Base-by-base conservation (phyloP, 1,140 invertebrate genomes). In the Calliphora vicina region DNA sequence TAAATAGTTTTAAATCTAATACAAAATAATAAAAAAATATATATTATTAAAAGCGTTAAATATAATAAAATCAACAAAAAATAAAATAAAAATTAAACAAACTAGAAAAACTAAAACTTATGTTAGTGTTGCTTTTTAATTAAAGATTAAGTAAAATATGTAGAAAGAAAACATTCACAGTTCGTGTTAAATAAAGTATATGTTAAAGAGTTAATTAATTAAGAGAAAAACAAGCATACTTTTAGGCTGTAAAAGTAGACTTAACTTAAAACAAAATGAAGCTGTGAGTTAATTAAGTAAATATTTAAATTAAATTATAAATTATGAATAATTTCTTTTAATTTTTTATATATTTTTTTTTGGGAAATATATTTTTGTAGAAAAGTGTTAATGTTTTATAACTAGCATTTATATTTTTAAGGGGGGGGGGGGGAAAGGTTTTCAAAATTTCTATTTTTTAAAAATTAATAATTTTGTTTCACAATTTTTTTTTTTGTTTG, bases 101-200 rank as follows among this genome's bases (percentile, higher is more conserved):
- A 26, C 8, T 25, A 10, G 27, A 76, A 57, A n/a, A 23, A 67
- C 6, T 23, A 23, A 23, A 67, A 67, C 6, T 5, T n/a, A 45
- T 45, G 35, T 78, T 43, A 78, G 74, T 78, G 74, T 78, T 78
- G 74, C 74, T 43, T 78, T 67, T n/a, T n/a, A n/a, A n/a, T n/a
- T 20, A 45, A 43, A 43, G 35, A 35, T 10, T 35, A 35, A 76
- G 29, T 35, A 42, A 35, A 20, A 15, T 17, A 57, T 13, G 12
- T 50, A 50, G 8, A 35, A 35, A 35, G 29, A 35, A 57, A 57
- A 57, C 15, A 57, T n/a, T 57, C 50, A 57, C 50, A 57, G 50
- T 57, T 57, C 3, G n/a, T 17, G 12, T 57, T 57, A 17, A 17
- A n/a, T 57, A 17, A 57, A 57, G 50, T n/a, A 17, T 57, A 57